Percentiles rank a stretch among this genome's conserved stretches.
phyloP scores from a whole-genome alignment of 2,113 vertebrate species.

The Tragulus kanchil region DNA sequence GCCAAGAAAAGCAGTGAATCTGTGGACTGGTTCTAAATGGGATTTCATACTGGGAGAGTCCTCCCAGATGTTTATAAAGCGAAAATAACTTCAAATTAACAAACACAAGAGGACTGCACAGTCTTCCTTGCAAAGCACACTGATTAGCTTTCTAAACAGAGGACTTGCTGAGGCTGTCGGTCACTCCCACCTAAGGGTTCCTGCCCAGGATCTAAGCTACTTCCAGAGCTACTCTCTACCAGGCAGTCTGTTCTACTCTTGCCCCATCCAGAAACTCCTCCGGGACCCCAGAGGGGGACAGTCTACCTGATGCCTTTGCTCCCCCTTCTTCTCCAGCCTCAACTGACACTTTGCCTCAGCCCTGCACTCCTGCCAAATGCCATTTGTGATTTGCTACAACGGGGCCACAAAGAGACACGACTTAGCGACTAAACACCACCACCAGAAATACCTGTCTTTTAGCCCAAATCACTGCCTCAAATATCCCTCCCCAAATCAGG shows the following conservation, averaged over 20 bases:
- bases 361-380: not conserved
- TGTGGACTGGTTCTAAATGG: not conserved
- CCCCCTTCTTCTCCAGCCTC: not conserved
- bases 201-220: not conserved
- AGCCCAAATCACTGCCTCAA: not conserved
- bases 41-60: not conserved
- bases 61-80: not conserved
- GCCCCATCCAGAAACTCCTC: no score
- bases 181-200: no score
- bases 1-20: not conserved
- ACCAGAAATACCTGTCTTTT: not conserved
- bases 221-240: not conserved
- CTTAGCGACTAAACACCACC: not conserved
- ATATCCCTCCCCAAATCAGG: not conserved
- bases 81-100: conserved; percentile 25
- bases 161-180: not conserved
- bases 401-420: not conserved
- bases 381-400: not conserved
- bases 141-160: not conserved
- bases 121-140: not conserved
- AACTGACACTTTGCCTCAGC: no score
- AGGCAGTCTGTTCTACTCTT: not conserved
- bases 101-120: not conserved
- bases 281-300: not conserved
- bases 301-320: not conserved